Conservation (phyloP, 2,888 invertebrate genomes). For the Adineta ricciae region DNA sequence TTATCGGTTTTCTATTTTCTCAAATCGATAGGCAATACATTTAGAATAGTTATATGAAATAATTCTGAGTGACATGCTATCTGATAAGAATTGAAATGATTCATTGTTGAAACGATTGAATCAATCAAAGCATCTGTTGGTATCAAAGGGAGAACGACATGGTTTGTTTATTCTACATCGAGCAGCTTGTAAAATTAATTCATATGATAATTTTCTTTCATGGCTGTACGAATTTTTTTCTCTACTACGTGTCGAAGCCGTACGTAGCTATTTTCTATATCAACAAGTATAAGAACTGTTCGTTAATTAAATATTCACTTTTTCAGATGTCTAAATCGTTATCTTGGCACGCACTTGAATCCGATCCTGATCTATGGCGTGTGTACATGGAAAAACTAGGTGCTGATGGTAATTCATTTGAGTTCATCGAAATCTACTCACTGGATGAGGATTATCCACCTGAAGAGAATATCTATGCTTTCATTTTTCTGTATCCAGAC, state of each 20-base stretch:
- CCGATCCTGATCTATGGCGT: background rate
- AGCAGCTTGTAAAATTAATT: background rate
- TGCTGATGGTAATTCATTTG: background rate
- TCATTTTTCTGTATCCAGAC: slow-evolving; percentile 8
- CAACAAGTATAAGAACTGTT: background rate
- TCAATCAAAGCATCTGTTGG: background rate
- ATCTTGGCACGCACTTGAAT: slow-evolving; percentile 20
- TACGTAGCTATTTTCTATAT: too few relatives aligned
- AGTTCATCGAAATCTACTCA: background rate
- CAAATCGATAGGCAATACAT: background rate
- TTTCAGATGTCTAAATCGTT: background rate
- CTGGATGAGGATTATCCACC: background rate
- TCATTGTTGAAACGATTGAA: background rate
- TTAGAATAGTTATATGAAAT: background rate
- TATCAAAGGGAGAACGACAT: background rate
- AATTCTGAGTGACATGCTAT: background rate
- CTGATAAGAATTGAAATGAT: background rate
- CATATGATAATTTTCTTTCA: background rate
- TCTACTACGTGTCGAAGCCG: too few relatives aligned
- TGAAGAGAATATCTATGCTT: background rate
- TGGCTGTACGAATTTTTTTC: background rate
- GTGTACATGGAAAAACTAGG: background rate
- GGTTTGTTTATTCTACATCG: background rate
- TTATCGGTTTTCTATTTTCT: background rate
- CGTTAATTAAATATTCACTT: background rate